phyloP scores from a whole-genome alignment of 2,797 vertebrate species.

The Chiloscyllium punctatum region DNA sequence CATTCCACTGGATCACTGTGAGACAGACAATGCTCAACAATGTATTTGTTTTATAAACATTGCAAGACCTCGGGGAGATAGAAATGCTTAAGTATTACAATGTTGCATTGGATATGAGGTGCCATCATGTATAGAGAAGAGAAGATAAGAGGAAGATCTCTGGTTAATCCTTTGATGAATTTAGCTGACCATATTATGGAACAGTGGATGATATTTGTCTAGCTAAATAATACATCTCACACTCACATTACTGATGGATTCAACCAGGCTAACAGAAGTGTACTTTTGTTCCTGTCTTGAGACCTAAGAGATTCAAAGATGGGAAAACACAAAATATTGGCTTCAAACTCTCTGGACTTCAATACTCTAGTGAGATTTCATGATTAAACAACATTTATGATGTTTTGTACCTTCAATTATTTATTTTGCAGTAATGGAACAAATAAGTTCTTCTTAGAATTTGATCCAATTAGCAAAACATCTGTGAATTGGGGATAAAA shows the following conservation, averaged over 20 bases:
- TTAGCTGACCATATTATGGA: neutral
- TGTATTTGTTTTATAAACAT: neutral
- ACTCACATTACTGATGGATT: neutral
- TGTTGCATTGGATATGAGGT: neutral
- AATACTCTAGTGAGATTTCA: neutral
- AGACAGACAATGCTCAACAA: neutral
- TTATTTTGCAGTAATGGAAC: neutral
- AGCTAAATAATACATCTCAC: neutral
- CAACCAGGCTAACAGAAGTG: neutral
- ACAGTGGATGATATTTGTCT: neutral
- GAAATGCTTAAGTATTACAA: neutral
- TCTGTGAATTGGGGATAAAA: neutral
- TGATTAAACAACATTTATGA: neutral
- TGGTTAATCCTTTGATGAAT: neutral
- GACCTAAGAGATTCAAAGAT: neutral
- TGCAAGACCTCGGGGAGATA: neutral
- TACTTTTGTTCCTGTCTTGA: neutral
- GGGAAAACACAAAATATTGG: neutral
- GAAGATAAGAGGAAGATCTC: neutral
- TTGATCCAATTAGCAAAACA: neutral
- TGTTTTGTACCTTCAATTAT: neutral
- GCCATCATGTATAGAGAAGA: neutral
- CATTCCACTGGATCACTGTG: neutral
- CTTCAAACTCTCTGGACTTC: neutral
- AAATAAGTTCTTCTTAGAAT: neutral